These are phyloP conservation scores for Drosophila pruinosa DNA, from an alignment of 1,140 invertebrate genomes.

Conservation along the genomic window DNA sequence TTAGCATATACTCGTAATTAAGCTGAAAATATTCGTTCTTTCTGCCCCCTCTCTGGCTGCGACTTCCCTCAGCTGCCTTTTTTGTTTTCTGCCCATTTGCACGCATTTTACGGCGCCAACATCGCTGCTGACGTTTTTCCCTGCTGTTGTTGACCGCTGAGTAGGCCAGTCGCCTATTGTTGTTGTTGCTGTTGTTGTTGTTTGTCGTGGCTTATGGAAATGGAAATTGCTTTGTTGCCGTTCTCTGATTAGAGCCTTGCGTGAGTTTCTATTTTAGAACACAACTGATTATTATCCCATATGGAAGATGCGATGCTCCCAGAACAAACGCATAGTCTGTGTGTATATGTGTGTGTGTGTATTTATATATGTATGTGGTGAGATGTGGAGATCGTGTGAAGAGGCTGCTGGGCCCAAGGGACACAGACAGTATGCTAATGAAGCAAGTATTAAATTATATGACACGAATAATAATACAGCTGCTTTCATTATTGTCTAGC, in stretches of 20 bases:
- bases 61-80: conserved; percentile 6
- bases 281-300: conserved; percentile 20
- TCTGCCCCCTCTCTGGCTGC: not conserved
- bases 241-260: conserved; percentile 33
- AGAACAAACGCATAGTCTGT: not conserved
- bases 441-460: not conserved
- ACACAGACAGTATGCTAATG: not conserved
- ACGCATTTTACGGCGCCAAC: conserved; percentile 35
- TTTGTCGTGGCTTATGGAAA: conserved; percentile 40
- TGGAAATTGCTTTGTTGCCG: conserved; percentile 34
- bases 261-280: conserved; percentile 51
- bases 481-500: not conserved
- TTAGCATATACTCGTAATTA: conserved; percentile 53
- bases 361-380: not conserved
- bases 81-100: conserved; percentile 33
- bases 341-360: not conserved
- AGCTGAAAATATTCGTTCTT: conserved; percentile 59
- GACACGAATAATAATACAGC: not conserved
- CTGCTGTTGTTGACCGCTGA: conserved; percentile 56
- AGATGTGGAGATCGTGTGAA: not conserved
- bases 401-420: not conserved
- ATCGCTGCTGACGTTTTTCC: conserved; percentile 22
- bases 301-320: not conserved
- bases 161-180: conserved; percentile 42
- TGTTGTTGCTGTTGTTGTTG: conserved; percentile 14